Evolutionary conservation across 2,113 vertebrate species (phyloP).

Genomic region (Nothobranchius furzeri): DNA sequence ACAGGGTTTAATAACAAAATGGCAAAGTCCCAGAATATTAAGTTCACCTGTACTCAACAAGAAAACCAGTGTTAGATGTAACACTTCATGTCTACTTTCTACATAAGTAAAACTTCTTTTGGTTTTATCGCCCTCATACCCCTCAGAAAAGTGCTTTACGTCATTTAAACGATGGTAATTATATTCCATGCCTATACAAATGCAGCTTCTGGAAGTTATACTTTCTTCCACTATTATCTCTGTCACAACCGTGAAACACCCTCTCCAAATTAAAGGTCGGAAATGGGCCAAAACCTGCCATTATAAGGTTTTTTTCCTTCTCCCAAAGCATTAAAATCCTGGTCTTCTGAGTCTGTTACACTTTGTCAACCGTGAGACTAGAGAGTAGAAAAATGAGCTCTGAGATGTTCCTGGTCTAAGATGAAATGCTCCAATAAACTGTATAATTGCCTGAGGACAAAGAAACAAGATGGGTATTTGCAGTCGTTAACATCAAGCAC

Average conservation of each 20-base stretch:
- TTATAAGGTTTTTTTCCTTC: conserved; percentile 57
- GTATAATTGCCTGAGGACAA: conserved; percentile 41
- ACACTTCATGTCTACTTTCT: not conserved
- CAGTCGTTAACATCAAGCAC: conserved; percentile 3
- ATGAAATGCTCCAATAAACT: conserved; percentile 51
- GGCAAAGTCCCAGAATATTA: too few relatives aligned
- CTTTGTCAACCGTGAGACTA: conserved; percentile 22
- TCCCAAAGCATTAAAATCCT: conserved; percentile 24
- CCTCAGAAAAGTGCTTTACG: conserved; percentile 64
- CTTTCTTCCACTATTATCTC: conserved; percentile 77
- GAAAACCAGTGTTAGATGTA: too few relatives aligned
- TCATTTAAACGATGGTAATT: conserved; percentile 80
- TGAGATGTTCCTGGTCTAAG: conserved; percentile 25
- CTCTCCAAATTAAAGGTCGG: conserved; percentile 79
- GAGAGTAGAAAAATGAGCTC: conserved; percentile 22
- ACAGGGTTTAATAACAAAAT: too few relatives aligned
- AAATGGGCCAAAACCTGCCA: conserved; percentile 75
- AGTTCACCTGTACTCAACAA: too few relatives aligned
- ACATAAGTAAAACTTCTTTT: conserved; percentile 36
- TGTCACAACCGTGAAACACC: conserved; percentile 74
- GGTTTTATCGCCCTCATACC: conserved; percentile 49
- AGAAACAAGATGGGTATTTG: conserved; percentile 24
- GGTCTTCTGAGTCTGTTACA: conserved; percentile 34
- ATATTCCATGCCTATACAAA: conserved; percentile 73
- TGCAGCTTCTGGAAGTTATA: conserved; percentile 70